A percentile compares a stretch with the other conserved stretches of the same genome.
Evolutionary conservation across 2,797 vertebrate genomes (phyloP).

Genomic region (Typhlichthys subterraneus): DNA sequence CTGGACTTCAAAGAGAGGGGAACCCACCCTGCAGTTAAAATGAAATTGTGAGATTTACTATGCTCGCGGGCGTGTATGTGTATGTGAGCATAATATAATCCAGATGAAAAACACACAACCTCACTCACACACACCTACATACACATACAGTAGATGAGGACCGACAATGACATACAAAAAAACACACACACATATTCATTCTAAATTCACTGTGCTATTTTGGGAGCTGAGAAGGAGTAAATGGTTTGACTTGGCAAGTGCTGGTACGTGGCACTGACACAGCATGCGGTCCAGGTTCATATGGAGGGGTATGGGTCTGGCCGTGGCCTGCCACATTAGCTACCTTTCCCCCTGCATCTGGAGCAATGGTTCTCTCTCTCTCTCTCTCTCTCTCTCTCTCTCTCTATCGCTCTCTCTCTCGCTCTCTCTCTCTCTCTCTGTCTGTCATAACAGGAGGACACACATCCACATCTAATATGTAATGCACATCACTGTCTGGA

Average conservation of each 20-base stretch:
- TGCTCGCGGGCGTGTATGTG: conserved; percentile 39
- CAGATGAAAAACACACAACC: conserved; percentile 49
- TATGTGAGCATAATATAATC: conserved; percentile 8
- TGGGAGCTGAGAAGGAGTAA: conserved; percentile 49
- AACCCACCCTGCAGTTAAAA: conserved; percentile 56
- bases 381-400: no score
- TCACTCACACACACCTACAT: background rate
- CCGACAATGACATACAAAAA: conserved; percentile 51
- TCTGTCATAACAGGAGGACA: no score
- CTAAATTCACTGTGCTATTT: conserved; percentile 53
- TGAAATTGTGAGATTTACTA: conserved; percentile 42
- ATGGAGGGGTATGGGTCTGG: conserved; percentile 65
- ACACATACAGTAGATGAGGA: background rate
- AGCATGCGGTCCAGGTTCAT: conserved; percentile 39
- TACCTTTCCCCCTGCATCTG: no score
- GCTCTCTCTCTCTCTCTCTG: no score
- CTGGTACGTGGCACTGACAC: conserved; percentile 47
- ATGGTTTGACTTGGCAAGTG: conserved; percentile 62
- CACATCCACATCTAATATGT: no score
- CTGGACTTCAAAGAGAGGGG: conserved; percentile 40
- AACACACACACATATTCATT: conserved; percentile 39
- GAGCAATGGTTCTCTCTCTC: no score
- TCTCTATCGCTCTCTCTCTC: no score
- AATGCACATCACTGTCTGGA: no score
- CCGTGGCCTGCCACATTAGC: background rate